phyloP scores from a whole-genome alignment of 2,113 vertebrate genomes.

The Panthera uncia region DNA sequence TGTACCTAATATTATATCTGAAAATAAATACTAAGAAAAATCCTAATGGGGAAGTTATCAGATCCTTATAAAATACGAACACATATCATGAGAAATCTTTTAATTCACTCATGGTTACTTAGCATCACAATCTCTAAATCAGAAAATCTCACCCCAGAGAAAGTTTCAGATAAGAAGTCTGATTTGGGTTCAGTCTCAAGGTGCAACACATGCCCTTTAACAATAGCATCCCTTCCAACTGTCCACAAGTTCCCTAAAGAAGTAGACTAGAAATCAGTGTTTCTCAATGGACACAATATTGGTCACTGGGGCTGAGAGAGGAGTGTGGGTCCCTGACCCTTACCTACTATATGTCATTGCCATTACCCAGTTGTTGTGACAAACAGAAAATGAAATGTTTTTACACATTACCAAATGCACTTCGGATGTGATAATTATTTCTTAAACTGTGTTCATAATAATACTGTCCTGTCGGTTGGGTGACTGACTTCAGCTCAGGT shows the following conservation, averaged over 20 bases:
- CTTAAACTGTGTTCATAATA: not conserved
- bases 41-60: not conserved
- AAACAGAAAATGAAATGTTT: conserved; percentile 7
- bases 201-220: not conserved
- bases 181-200: not conserved
- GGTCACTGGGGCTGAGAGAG: not conserved
- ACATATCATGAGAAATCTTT: not conserved
- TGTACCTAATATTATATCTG: not conserved
- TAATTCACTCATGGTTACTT: not conserved
- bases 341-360: not conserved
- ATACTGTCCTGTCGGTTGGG: not conserved
- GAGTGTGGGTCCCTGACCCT: not conserved
- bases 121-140: not conserved
- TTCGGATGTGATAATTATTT: not conserved
- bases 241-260: not conserved
- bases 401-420: not conserved
- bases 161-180: not conserved
- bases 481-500: too few relatives aligned
- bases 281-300: not conserved
- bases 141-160: not conserved
- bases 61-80: not conserved
- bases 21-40: not conserved
- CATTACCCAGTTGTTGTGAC: not conserved
- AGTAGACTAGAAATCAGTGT: not conserved
- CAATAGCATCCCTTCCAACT: not conserved